Conservation (phyloP, 2,888 invertebrate species). For the Nasonovia ribisnigri region DNA sequence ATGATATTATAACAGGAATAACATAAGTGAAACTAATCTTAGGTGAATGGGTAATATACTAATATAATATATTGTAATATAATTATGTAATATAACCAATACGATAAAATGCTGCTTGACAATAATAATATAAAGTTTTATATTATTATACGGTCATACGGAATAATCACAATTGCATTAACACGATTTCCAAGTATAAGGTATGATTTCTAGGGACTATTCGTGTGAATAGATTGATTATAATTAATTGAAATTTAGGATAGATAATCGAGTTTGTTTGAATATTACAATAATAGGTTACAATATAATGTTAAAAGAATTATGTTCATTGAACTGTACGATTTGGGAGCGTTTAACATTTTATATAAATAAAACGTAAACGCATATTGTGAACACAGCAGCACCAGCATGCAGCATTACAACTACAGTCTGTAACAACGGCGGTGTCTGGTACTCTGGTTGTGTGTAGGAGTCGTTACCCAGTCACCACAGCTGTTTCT, state of each 20-base stretch:
- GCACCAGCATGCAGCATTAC: conserved; percentile 1
- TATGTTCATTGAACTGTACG: background rate
- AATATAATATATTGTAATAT: background rate
- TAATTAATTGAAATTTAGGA: background rate
- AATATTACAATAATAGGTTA: background rate
- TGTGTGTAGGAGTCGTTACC: conserved; percentile 50
- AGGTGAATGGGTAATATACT: conserved; percentile 5
- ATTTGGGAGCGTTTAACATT: conserved; percentile 18
- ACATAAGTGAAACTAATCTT: conserved; percentile 1
- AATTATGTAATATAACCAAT: conserved; percentile 23
- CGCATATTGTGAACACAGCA: conserved; percentile 31
- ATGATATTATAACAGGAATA: conserved; percentile 21
- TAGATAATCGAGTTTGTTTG: background rate
- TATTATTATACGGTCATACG: conserved; percentile 22
- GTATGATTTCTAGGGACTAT: background rate
- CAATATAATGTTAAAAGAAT: background rate
- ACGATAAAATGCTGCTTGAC: background rate
- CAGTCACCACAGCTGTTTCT: conserved; percentile 51
- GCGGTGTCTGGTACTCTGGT: conserved; percentile 45
- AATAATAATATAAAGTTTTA: background rate
- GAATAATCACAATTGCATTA: conserved; percentile 3
- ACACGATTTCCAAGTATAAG: conserved; percentile 19
- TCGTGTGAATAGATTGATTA: background rate
- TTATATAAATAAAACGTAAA: conserved; percentile 51
- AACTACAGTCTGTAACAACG: background rate